Conservation (phyloP, 2,888 invertebrate species). For the Sphecodes monilicornis region DNA sequence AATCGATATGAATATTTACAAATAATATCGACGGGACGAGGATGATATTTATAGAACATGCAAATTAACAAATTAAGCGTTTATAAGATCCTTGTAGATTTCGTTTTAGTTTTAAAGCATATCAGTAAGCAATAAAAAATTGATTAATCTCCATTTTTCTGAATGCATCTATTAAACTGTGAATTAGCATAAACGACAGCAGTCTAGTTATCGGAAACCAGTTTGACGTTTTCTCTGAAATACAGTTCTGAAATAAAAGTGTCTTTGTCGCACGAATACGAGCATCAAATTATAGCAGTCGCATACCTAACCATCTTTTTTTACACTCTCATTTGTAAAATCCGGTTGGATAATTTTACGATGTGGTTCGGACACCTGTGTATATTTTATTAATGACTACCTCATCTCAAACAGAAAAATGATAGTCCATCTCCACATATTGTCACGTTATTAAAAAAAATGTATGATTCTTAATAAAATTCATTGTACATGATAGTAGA, state of each 20-base stretch:
- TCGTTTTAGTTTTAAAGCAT: background rate
- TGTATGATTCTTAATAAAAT: background rate
- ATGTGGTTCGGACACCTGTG: background rate
- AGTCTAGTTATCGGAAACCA: conserved; percentile 6
- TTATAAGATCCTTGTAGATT: background rate
- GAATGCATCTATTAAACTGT: background rate
- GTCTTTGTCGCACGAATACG: background rate
- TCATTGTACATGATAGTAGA: background rate
- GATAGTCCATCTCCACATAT: background rate
- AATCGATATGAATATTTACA: background rate
- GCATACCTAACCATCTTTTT: background rate
- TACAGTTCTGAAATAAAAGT: background rate
- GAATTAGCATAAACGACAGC: background rate
- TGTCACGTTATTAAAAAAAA: background rate
- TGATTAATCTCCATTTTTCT: background rate
- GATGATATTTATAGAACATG: background rate
- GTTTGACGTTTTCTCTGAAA: background rate
- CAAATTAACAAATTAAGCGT: background rate
- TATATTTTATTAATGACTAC: background rate
- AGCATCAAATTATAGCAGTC: background rate
- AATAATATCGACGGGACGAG: background rate
- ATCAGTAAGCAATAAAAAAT: background rate
- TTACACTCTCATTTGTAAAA: background rate
- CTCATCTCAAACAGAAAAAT: background rate
- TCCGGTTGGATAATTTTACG: background rate